Conservation (phyloP, 2,888 invertebrate genomes). For the Melanchra persicariae region DNA sequence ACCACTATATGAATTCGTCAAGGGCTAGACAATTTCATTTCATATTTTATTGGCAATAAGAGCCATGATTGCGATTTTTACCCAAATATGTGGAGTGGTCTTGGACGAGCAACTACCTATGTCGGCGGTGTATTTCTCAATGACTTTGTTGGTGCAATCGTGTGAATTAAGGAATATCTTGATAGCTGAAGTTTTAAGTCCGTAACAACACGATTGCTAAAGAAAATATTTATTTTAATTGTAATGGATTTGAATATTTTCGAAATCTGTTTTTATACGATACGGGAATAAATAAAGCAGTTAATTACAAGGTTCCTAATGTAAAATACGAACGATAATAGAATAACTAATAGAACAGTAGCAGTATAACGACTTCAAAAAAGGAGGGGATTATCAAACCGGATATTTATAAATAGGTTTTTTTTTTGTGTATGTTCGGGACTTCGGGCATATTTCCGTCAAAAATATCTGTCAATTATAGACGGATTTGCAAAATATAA, state of each 20-base stretch:
- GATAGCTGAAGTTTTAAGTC: constrained; percentile 54
- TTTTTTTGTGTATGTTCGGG: too few relatives aligned
- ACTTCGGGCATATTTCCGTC: too few relatives aligned
- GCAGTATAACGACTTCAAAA: too few relatives aligned
- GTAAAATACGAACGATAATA: neutral
- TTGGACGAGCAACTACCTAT: constrained; percentile 30
- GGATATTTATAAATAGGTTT: too few relatives aligned
- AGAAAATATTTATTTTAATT: constrained; percentile 51
- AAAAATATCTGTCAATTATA: too few relatives aligned
- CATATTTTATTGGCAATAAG: constrained; percentile 59
- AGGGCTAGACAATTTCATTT: constrained; percentile 39
- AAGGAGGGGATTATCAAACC: too few relatives aligned
- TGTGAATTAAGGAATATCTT: constrained; percentile 56
- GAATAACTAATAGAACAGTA: neutral
- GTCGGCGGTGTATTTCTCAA: constrained; percentile 40
- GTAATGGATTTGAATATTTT: constrained; percentile 33
- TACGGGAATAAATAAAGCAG: neutral
- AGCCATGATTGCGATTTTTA: constrained; percentile 25
- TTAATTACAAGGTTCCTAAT: neutral
- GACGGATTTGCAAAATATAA: too few relatives aligned
- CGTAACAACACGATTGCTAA: constrained; percentile 57
- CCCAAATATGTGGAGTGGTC: constrained; percentile 38
- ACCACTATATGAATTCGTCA: constrained; percentile 53
- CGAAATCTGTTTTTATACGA: constrained; percentile 16
- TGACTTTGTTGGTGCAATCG: constrained; percentile 47